phyloP scores from a whole-genome alignment of 2,888 invertebrate species.

The Drosophila recens region DNA sequence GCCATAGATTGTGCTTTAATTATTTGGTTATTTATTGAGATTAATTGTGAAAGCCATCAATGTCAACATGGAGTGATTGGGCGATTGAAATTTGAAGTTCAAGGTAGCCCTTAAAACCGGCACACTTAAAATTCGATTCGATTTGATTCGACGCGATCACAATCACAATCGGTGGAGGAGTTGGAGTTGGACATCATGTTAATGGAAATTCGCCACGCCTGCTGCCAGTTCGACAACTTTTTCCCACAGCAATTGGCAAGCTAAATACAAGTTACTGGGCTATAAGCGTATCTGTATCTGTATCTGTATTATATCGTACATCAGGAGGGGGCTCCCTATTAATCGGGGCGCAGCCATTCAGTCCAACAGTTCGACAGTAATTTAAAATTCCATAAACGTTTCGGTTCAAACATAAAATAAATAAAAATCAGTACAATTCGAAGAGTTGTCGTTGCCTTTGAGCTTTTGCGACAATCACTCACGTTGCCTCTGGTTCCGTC shows the following conservation, averaged over 20 bases:
- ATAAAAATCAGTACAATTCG: constrained; percentile 81
- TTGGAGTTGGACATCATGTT: constrained; percentile 38
- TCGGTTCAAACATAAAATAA: constrained; percentile 83
- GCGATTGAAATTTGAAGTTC: constrained; percentile 44
- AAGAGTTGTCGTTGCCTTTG: constrained; percentile 76
- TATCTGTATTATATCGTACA: constrained; percentile 5
- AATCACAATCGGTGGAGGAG: constrained; percentile 19
- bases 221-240: constrained; percentile 42
- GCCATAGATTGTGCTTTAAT: not conserved
- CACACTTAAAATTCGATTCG: constrained; percentile 62
- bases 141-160: constrained; percentile 52
- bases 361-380: constrained; percentile 31
- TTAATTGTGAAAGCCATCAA: constrained; percentile 17
- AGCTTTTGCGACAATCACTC: constrained; percentile 80
- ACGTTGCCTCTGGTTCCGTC: constrained; percentile 60
- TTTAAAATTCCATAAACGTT: constrained; percentile 80
- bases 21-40: not conserved
- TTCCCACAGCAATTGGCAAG: constrained; percentile 73
- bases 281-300: constrained; percentile 24
- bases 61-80: constrained; percentile 7
- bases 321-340: constrained; percentile 35
- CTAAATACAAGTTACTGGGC: constrained; percentile 39
- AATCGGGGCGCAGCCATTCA: constrained; percentile 61
- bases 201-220: constrained; percentile 65
- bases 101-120: constrained; percentile 29